A percentile compares a stretch with the other conserved stretches of the same genome.
phyloP scores from a whole-genome alignment of 2,797 vertebrate species.

The Pseudopleuronectes americanus region DNA sequence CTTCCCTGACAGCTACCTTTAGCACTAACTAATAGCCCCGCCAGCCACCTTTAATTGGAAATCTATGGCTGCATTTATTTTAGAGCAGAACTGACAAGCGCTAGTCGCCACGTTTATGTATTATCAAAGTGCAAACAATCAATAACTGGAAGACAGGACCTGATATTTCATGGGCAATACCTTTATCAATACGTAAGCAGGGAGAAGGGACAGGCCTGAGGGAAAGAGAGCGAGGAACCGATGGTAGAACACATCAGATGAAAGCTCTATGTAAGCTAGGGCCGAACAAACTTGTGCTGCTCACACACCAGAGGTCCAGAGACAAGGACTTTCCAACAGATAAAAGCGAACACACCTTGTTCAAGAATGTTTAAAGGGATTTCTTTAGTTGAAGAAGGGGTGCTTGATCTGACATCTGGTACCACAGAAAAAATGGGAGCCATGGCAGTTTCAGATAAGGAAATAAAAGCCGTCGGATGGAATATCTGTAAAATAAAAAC shows the following conservation, averaged over 20 bases:
- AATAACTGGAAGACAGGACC: constrained; percentile 65
- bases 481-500: constrained; percentile 2
- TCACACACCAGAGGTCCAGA: background rate
- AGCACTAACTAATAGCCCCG: constrained; percentile 79
- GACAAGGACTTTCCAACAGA: constrained; percentile 13
- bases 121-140: constrained; percentile 77
- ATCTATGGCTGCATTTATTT: constrained; percentile 84
- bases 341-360: constrained; percentile 1
- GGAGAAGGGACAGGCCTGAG: constrained; percentile 18
- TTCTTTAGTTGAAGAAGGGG: background rate
- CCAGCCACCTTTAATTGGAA: constrained; percentile 84
- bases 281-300: background rate
- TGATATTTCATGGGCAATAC: constrained; percentile 73
- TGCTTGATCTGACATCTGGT: background rate
- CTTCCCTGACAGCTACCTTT: constrained; percentile 79
- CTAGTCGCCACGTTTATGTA: constrained; percentile 76
- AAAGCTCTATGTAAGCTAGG: constrained; percentile 5
- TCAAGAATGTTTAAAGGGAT: background rate
- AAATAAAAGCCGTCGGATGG: background rate
- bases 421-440: background rate
- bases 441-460: background rate
- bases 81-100: constrained; percentile 74
- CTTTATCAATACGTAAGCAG: constrained; percentile 70
- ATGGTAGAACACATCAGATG: constrained; percentile 26
- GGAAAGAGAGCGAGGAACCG: constrained; percentile 23